Conservation (phyloP, 2,113 vertebrate species). For the Beaufortia kweichowensis region DNA sequence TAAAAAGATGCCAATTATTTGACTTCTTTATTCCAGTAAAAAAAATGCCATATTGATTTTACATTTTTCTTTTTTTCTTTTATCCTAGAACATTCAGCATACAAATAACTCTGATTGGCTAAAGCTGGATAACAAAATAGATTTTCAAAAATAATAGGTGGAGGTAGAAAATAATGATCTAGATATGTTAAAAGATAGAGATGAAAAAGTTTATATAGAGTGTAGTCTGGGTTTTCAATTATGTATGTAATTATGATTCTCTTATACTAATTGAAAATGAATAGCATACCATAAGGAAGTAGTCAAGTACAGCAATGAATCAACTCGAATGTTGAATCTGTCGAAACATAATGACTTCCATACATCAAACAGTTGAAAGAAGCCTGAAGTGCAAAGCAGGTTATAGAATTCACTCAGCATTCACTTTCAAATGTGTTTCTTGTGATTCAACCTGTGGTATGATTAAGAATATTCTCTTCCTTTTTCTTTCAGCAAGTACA, state of each 20-base stretch:
- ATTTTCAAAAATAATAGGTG: too few species aligned
- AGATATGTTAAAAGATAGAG: slow-evolving; percentile 16
- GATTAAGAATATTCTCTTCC: slow-evolving; percentile 20
- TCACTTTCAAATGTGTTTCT: slow-evolving; percentile 19
- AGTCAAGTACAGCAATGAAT: slow-evolving; percentile 30
- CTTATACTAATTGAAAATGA: background rate
- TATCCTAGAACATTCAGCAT: background rate
- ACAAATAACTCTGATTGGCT: slow-evolving; percentile 11
- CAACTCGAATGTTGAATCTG: slow-evolving; percentile 25
- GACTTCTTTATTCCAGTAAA: background rate
- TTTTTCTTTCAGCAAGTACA: background rate
- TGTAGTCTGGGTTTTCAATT: slow-evolving; percentile 33
- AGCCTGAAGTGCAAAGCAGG: background rate
- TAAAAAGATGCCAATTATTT: background rate
- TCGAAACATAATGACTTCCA: slow-evolving; percentile 25
- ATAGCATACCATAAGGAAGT: background rate
- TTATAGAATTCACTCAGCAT: slow-evolving; percentile 1
- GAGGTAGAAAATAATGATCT: background rate
- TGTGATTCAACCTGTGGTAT: background rate
- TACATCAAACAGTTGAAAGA: slow-evolving; percentile 40
- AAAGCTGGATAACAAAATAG: slow-evolving; percentile 4
- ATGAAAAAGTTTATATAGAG: slow-evolving; percentile 35
- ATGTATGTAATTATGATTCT: slow-evolving; percentile 23
- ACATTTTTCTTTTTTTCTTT: slow-evolving; percentile 7
- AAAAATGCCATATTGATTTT: background rate